Conservation (phyloP, 2,888 invertebrate genomes). For the Leptinotarsa juncta region DNA sequence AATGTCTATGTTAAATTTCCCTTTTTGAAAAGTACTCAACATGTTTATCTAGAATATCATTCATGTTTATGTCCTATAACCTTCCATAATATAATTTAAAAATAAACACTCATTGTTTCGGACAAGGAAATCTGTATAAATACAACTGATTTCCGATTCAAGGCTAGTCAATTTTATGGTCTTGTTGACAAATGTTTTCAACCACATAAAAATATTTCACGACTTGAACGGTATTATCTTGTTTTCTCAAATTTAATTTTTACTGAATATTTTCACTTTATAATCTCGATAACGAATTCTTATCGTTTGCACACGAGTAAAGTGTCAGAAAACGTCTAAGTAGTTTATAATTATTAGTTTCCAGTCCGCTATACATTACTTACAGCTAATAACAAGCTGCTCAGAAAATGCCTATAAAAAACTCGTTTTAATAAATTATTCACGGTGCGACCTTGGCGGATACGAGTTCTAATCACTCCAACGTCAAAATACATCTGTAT, state of each 20-base stretch:
- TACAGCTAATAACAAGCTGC: slow-evolving; percentile 48
- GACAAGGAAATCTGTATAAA: background rate
- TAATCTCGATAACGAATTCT: slow-evolving; percentile 1
- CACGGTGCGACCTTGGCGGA: slow-evolving; percentile 33
- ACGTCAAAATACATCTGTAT: slow-evolving; percentile 38
- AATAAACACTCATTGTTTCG: background rate
- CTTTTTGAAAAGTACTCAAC: no score
- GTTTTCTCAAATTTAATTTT: background rate
- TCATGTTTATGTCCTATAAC: background rate
- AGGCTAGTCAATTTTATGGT: background rate
- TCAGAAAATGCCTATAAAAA: slow-evolving; percentile 40
- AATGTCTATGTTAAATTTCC: no score
- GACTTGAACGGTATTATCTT: background rate
- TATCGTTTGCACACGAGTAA: slow-evolving; percentile 51
- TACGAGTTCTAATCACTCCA: slow-evolving; percentile 35
- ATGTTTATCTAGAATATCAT: no score
- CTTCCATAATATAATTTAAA: background rate
- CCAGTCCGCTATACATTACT: slow-evolving; percentile 46
- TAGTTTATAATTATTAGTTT: slow-evolving; percentile 61
- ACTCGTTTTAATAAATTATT: slow-evolving; percentile 49
- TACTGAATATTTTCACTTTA: background rate
- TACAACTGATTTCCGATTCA: background rate
- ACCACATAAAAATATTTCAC: background rate
- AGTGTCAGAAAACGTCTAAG: slow-evolving; percentile 60
- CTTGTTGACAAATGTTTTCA: background rate